Percentiles rank a stretch among this genome's conserved stretches.
phyloP scores from a whole-genome alignment of 2,888 invertebrate species.

The Phyllotreta striolata region DNA sequence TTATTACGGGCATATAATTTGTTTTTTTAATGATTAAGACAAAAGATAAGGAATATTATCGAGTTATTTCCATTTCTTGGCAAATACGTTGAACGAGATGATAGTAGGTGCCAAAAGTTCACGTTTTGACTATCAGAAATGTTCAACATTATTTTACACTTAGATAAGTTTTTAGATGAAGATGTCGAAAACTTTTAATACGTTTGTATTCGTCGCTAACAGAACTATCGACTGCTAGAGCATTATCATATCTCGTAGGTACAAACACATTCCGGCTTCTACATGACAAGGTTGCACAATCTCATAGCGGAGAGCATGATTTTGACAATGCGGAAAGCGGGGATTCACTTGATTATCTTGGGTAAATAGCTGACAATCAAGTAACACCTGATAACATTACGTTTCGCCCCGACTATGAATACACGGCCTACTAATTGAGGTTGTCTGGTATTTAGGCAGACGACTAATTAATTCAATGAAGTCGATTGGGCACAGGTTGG shows the following conservation, averaged over 20 bases:
- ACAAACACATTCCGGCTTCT: background rate
- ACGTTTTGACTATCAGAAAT: too few relatives aligned
- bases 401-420: slow-evolving; percentile 18
- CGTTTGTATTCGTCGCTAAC: too few relatives aligned
- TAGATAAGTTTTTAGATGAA: too few relatives aligned
- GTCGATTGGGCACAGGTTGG: slow-evolving; percentile 21
- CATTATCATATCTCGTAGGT: too few relatives aligned
- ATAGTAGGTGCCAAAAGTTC: too few relatives aligned
- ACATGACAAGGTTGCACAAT: slow-evolving; percentile 1
- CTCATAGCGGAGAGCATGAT: background rate
- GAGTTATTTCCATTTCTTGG: too few relatives aligned
- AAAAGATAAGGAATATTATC: too few relatives aligned
- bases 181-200: too few relatives aligned
- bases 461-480: slow-evolving; percentile 22
- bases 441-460: slow-evolving; percentile 25
- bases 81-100: too few relatives aligned
- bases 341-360: slow-evolving; percentile 22
- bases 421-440: slow-evolving; percentile 27
- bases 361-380: slow-evolving; percentile 27
- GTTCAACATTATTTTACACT: too few relatives aligned
- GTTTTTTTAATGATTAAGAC: background rate
- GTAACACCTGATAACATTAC: slow-evolving; percentile 28
- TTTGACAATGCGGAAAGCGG: slow-evolving; percentile 12
- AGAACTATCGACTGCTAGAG: too few relatives aligned
- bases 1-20: slow-evolving; percentile 1